Percentiles rank a stretch among this genome's conserved stretches.
Conservation (phyloP, 1,140 invertebrate species). For the Drosophila athabasca region DNA sequence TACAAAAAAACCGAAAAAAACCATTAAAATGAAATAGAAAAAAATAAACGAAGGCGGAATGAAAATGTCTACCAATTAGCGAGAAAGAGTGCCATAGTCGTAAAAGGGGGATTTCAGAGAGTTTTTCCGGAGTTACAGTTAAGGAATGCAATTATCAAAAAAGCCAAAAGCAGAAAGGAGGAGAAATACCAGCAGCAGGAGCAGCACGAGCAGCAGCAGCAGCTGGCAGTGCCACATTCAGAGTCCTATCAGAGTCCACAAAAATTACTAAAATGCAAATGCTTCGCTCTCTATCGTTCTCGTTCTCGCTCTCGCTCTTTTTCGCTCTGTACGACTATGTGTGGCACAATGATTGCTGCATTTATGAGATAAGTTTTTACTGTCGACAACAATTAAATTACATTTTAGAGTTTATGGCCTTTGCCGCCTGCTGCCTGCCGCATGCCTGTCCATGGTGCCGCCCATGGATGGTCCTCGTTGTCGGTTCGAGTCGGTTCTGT, state of each 20-base stretch:
- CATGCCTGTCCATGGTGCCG: background rate
- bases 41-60: constrained; percentile 35
- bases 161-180: constrained; percentile 14
- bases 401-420: constrained; percentile 73
- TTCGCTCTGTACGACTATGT: constrained; percentile 18
- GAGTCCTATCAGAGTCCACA: constrained; percentile 4
- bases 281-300: background rate
- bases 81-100: constrained; percentile 8
- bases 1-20: constrained; percentile 13
- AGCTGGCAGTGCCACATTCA: constrained; percentile 10
- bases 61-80: constrained; percentile 63
- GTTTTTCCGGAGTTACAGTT: constrained; percentile 19
- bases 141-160: constrained; percentile 62
- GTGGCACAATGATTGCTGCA: constrained; percentile 60
- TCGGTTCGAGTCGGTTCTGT: constrained; percentile 38
- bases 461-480: constrained; percentile 27
- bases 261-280: constrained; percentile 21
- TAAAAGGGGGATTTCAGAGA: background rate
- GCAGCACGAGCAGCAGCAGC: too few relatives aligned
- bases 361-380: constrained; percentile 78
- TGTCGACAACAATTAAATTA: constrained; percentile 77
- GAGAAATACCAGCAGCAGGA: background rate
- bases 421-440: constrained; percentile 15
- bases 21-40: background rate
- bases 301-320: constrained; percentile 4